Conservation (phyloP, 2,797 vertebrate genomes). For the Limnodromus scolopaceus region DNA sequence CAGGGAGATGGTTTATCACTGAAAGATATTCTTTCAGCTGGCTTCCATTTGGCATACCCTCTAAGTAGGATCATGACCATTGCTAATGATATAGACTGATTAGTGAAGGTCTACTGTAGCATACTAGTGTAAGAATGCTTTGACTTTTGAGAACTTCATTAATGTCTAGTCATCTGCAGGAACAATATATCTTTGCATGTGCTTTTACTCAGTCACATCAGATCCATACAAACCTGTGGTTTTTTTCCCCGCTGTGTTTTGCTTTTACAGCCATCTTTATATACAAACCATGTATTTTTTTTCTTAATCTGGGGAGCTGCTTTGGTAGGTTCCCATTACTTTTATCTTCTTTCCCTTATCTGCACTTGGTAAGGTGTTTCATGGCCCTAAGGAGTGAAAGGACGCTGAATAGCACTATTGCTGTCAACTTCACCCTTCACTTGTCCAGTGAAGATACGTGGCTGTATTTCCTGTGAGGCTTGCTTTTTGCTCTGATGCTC, state of each 20-base stretch:
- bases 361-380: background rate
- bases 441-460: background rate
- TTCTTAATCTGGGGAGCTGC: background rate
- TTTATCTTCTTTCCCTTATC: background rate
- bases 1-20: background rate
- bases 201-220: background rate
- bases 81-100: background rate
- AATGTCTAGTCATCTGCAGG: background rate
- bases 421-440: background rate
- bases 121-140: background rate
- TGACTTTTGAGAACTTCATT: background rate
- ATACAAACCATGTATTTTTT: background rate
- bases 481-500: background rate
- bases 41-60: background rate
- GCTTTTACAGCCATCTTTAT: background rate
- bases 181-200: rapidly evolving
- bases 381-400: background rate
- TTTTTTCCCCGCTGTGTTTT: background rate
- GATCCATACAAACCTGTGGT: background rate
- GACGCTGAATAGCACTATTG: background rate
- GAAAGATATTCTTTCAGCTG: background rate
- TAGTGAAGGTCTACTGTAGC: background rate
- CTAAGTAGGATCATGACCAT: background rate
- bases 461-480: background rate
- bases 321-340: background rate